These are phyloP conservation scores for Lepidochrysops patricia DNA, from an alignment of 2,888 invertebrate species.

Conservation along the genomic window DNA sequence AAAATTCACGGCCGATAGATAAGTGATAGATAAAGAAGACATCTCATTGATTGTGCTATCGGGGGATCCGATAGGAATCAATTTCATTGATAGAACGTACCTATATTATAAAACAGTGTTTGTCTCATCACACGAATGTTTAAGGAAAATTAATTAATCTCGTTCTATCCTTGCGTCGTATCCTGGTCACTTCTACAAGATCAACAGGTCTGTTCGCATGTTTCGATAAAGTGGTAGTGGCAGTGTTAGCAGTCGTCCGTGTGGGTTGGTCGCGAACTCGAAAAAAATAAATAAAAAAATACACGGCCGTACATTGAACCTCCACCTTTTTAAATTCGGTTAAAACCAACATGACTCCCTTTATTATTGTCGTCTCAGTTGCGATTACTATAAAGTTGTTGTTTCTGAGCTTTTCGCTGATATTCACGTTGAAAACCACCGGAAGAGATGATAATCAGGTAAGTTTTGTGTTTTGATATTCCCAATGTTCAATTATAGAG, in stretches of 20 bases:
- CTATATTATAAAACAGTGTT: too few relatives aligned
- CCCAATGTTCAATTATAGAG: too few relatives aligned
- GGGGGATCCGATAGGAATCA: neutral
- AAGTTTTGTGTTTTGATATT: neutral
- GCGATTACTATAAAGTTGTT: constrained; percentile 51
- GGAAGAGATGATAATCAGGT: constrained; percentile 6
- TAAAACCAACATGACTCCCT: constrained; percentile 31
- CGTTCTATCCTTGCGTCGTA: neutral
- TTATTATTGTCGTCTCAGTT: constrained; percentile 52
- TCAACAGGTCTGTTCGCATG: neutral
- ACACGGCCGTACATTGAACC: too few relatives aligned
- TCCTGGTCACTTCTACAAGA: neutral
- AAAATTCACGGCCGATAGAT: too few relatives aligned
- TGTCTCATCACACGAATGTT: neutral
- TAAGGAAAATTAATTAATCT: neutral
- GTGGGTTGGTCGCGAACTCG: constrained; percentile 1
- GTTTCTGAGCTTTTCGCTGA: constrained; percentile 54
- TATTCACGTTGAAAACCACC: constrained; percentile 42
- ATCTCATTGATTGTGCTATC: neutral
- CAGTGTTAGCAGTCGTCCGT: neutral
- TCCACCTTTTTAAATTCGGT: too few relatives aligned
- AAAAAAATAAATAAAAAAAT: too few relatives aligned
- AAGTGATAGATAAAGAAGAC: neutral
- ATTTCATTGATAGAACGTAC: neutral
- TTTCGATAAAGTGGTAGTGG: neutral